Percentiles rank a stretch among this genome's conserved stretches.
phyloP scores from a whole-genome alignment of 1,140 invertebrate species.

The Conopomorpha cramerella region DNA sequence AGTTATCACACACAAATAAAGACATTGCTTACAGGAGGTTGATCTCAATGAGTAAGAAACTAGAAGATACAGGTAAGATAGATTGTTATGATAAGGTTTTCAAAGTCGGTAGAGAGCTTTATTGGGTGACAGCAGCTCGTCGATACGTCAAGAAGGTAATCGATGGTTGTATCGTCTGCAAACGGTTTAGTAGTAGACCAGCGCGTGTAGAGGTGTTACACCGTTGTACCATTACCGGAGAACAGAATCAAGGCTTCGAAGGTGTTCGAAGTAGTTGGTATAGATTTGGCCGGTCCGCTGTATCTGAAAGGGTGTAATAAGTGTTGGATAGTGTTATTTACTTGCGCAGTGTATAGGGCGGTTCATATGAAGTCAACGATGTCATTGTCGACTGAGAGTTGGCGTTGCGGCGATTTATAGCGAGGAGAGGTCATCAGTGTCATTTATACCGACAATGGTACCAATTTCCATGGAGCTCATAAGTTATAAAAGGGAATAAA shows the following conservation, averaged over 20 bases:
- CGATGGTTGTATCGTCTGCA: not conserved
- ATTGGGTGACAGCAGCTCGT: not conserved
- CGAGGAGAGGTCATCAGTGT: constrained; percentile 19
- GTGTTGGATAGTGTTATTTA: constrained; percentile 8
- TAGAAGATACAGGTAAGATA: constrained; percentile 11
- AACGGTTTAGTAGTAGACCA: not conserved
- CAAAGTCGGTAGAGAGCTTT: constrained; percentile 8
- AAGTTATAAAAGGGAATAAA: constrained; percentile 1
- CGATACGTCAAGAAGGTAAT: not conserved
- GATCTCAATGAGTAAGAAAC: constrained; percentile 11
- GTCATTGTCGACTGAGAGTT: constrained; percentile 15
- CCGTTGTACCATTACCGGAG: constrained; percentile 2
- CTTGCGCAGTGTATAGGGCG: constrained; percentile 25
- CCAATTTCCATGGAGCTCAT: constrained; percentile 20
- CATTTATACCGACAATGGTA: constrained; percentile 44
- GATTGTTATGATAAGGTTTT: constrained; percentile 25
- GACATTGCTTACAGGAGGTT: constrained; percentile 22
- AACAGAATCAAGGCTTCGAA: not conserved
- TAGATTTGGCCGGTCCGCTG: constrained; percentile 3
- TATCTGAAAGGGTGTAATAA: constrained; percentile 1
- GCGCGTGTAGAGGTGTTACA: constrained; percentile 1
- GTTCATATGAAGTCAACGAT: constrained; percentile 30
- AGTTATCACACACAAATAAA: constrained; percentile 19
- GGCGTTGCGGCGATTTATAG: constrained; percentile 23
- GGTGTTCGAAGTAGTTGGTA: not conserved